A percentile compares a stretch with the other conserved stretches of the same genome.
phyloP scores from a whole-genome alignment of 2,888 invertebrate species.

The Trichopria drosophilae region DNA sequence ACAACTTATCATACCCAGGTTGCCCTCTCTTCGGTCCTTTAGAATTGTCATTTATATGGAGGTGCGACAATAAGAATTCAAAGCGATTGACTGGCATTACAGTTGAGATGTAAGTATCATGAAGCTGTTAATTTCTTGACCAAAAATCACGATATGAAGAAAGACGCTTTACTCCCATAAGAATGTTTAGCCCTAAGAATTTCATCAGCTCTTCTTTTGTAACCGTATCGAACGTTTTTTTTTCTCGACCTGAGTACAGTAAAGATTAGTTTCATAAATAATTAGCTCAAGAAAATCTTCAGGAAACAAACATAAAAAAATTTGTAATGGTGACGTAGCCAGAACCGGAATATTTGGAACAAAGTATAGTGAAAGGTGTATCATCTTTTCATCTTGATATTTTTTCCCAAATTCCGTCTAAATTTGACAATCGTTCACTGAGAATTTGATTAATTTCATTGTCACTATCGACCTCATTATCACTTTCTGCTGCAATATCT shows the following conservation, averaged over 20 bases:
- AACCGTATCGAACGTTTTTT: constrained; percentile 1
- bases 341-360: constrained; percentile 3
- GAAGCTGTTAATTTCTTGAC: too few relatives aligned
- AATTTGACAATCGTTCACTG: neutral
- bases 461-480: neutral
- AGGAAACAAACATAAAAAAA: constrained; percentile 32
- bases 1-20: neutral
- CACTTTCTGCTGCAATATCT: neutral
- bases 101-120: neutral
- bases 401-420: neutral
- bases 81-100: constrained; percentile 22
- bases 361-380: neutral
- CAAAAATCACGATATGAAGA: neutral
- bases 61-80: constrained; percentile 25
- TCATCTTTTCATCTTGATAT: neutral
- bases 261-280: constrained; percentile 36
- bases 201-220: neutral
- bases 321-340: constrained; percentile 22
- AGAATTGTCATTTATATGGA: constrained; percentile 4
- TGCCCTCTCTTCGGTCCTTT: neutral
- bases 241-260: constrained; percentile 22
- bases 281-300: constrained; percentile 30
- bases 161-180: neutral
- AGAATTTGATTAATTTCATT: neutral
- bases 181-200: neutral